Evolutionary conservation across 2,113 vertebrate species (phyloP).

Genomic region (Geococcyx californianus): DNA sequence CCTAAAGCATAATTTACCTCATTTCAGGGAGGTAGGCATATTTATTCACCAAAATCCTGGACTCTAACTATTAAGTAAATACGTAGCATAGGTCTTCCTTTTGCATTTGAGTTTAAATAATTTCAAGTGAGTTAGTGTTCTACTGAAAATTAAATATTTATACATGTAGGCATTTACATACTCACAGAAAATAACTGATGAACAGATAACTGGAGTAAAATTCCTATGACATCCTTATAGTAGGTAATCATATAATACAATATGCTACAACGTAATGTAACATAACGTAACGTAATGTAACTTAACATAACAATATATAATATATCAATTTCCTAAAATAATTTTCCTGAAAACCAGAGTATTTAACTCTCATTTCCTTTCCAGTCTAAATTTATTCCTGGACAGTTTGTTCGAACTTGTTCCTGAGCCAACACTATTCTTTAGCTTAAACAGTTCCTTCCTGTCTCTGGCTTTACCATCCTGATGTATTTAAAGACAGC

Average conservation of each 20-base stretch:
- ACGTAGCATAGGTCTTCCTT: neutral
- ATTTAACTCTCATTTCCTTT: conserved; percentile 26
- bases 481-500: conserved; percentile 49
- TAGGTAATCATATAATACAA: neutral
- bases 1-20: neutral
- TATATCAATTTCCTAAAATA: neutral
- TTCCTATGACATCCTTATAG: neutral
- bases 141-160: conserved; percentile 35
- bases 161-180: neutral
- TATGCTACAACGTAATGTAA: too few species aligned
- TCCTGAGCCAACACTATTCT: conserved; percentile 53
- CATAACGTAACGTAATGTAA: too few species aligned
- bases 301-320: neutral
- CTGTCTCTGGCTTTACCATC: conserved; percentile 57
- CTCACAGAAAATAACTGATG: neutral
- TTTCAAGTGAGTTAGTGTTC: neutral
- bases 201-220: neutral
- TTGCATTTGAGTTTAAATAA: conserved; percentile 8
- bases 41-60: neutral
- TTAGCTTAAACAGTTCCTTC: conserved; percentile 62
- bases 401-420: conserved; percentile 50
- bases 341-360: neutral
- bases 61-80: neutral
- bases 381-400: conserved; percentile 49
- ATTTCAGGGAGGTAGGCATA: neutral